Conservation (phyloP, 2,888 invertebrate species). For the Nomada goodeniana region DNA sequence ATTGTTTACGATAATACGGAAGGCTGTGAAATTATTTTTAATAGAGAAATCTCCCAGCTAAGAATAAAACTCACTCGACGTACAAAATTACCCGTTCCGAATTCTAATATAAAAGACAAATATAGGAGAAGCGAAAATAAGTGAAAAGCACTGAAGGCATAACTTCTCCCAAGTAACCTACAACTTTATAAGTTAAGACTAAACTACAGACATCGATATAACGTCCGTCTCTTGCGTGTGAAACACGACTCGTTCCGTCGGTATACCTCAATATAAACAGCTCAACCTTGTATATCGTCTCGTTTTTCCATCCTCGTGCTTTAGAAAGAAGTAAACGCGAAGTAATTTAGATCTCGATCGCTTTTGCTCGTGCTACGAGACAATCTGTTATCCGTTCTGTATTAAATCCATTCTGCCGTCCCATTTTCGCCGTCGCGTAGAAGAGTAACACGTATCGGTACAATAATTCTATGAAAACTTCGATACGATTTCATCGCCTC, state of each 20-base stretch:
- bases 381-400: slow-evolving; percentile 28
- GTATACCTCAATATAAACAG: background rate
- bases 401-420: slow-evolving; percentile 32
- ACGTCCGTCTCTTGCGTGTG: background rate
- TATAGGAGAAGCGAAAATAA: no score
- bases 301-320: background rate
- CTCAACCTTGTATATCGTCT: background rate
- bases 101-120: no score
- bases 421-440: slow-evolving; percentile 12
- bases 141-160: no score
- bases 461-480: slow-evolving; percentile 42
- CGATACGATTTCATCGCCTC: slow-evolving; percentile 45
- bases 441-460: slow-evolving; percentile 12
- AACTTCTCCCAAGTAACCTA: no score
- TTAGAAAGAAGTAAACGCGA: background rate
- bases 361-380: slow-evolving; percentile 45
- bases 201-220: background rate
- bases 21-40: background rate
- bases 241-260: background rate
- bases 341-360: background rate
- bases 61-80: no score
- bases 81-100: no score
- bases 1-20: background rate
- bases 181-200: no score
- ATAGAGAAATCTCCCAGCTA: no score